Percentiles rank a stretch among this genome's conserved stretches.
Conservation (phyloP, 2,113 vertebrate genomes). For the Sigmodon hispidus region DNA sequence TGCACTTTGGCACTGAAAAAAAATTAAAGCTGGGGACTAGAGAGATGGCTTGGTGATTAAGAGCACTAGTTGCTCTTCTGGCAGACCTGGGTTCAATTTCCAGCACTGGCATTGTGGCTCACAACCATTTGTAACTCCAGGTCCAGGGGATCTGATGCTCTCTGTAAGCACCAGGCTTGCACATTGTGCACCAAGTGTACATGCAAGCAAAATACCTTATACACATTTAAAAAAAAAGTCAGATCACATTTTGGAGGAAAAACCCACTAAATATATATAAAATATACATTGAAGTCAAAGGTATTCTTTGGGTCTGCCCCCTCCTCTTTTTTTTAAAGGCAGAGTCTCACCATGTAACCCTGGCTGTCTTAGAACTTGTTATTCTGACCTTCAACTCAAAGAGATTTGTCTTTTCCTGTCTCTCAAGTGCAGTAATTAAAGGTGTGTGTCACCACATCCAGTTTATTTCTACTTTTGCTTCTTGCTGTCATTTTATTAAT, state of each 20-base stretch:
- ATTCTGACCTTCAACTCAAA: not conserved
- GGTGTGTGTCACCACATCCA: not conserved
- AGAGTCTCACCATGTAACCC: not conserved
- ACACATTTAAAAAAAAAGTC: not conserved
- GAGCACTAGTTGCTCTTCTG: not conserved
- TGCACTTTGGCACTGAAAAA: not conserved
- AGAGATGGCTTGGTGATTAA: not conserved
- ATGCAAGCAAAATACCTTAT: not conserved
- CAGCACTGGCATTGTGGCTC: not conserved
- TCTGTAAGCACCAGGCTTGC: not conserved
- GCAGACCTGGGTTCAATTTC: not conserved
- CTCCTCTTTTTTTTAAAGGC: not conserved
- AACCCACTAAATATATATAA: not conserved
- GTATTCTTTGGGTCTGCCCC: slow-evolving; percentile 35
- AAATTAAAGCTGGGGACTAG: not conserved
- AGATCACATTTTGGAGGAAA: not conserved
- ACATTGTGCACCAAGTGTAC: too few relatives aligned
- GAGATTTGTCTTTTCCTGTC: not conserved
- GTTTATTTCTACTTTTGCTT: slow-evolving; percentile 36
- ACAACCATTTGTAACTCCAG: not conserved
- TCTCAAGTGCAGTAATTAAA: not conserved
- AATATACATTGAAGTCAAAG: slow-evolving; percentile 45
- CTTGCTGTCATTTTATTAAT: slow-evolving; percentile 6
- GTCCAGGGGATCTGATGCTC: not conserved
- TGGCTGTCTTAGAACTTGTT: not conserved